These are phyloP conservation scores for Clivina fossor DNA, from an alignment of 2,888 invertebrate species.

Conservation along the genomic window DNA sequence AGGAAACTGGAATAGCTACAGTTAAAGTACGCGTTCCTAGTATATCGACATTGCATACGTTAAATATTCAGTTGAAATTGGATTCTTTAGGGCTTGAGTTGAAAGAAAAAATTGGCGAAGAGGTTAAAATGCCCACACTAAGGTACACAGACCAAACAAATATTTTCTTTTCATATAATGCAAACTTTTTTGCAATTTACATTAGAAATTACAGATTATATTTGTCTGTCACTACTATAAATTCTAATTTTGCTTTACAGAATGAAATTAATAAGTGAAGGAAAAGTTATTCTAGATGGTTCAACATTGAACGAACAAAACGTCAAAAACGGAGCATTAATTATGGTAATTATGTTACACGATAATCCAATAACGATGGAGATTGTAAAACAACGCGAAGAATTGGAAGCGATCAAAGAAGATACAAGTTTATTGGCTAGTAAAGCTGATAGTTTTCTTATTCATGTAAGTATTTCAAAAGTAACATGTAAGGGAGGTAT, in stretches of 20 bases:
- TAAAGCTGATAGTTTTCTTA: conserved; percentile 59
- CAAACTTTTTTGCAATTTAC: conserved; percentile 20
- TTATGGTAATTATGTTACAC: conserved; percentile 61
- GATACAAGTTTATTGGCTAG: conserved; percentile 53
- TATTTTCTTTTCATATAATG: conserved; percentile 8
- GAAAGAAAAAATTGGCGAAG: conserved; percentile 57
- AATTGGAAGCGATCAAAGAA: conserved; percentile 50
- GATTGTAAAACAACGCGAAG: conserved; percentile 48
- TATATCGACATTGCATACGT: conserved; percentile 56
- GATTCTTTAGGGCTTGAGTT: conserved; percentile 59
- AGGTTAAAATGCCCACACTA: conserved; percentile 51
- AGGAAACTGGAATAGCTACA: conserved; percentile 72
- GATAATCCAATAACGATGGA: conserved; percentile 49
- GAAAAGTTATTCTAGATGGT: conserved; percentile 62
- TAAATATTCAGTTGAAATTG: conserved; percentile 61
- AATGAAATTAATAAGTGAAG: conserved; percentile 68
- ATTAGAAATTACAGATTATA: conserved; percentile 21
- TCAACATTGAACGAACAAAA: conserved; percentile 60
- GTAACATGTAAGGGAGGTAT: not conserved
- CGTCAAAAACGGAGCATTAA: conserved; percentile 67
- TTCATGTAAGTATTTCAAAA: conserved; percentile 54
- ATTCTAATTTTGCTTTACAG: conserved; percentile 49
- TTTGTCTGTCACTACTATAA: conserved; percentile 1
- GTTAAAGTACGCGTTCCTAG: conserved; percentile 67
- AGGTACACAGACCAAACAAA: conserved; percentile 49